Conservation (phyloP, 2,113 vertebrate genomes). For the Damaliscus lunatus region DNA sequence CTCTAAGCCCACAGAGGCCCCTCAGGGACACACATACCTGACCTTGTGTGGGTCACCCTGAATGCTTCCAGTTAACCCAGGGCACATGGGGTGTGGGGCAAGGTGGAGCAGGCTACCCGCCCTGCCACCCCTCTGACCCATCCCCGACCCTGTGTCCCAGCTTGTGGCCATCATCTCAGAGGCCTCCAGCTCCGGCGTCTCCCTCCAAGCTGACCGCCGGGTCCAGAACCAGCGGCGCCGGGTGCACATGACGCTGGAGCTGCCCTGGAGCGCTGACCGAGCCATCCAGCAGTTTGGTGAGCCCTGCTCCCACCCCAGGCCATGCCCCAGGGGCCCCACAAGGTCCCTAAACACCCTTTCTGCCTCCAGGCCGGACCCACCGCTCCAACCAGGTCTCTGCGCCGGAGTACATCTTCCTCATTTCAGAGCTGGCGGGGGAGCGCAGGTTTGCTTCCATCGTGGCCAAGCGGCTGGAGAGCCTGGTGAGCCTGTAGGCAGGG, state of each 20-base stretch:
- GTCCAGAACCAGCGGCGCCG: slow-evolving; percentile 93
- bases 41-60: neutral
- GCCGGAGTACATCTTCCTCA: slow-evolving; percentile 97
- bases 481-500: slow-evolving; percentile 80
- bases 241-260: slow-evolving; percentile 97
- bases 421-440: slow-evolving; percentile 95
- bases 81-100: neutral
- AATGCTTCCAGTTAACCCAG: too few species aligned
- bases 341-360: neutral
- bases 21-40: neutral
- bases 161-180: slow-evolving; percentile 97
- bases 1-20: neutral
- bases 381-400: slow-evolving; percentile 97
- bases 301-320: neutral
- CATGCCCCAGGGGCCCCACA: fast-evolving
- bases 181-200: slow-evolving; percentile 97
- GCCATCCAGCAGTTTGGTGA: slow-evolving; percentile 98
- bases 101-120: neutral
- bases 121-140: neutral
- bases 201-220: slow-evolving; percentile 94
- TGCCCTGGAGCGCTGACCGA: slow-evolving; percentile 97
- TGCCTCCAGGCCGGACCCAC: slow-evolving; percentile 91
- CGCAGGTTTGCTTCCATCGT: slow-evolving; percentile 97
- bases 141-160: slow-evolving; percentile 69
- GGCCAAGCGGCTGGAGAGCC: slow-evolving; percentile 95